phyloP scores from a whole-genome alignment of 2,797 vertebrate genomes.

The Eulemur rubriventer region DNA sequence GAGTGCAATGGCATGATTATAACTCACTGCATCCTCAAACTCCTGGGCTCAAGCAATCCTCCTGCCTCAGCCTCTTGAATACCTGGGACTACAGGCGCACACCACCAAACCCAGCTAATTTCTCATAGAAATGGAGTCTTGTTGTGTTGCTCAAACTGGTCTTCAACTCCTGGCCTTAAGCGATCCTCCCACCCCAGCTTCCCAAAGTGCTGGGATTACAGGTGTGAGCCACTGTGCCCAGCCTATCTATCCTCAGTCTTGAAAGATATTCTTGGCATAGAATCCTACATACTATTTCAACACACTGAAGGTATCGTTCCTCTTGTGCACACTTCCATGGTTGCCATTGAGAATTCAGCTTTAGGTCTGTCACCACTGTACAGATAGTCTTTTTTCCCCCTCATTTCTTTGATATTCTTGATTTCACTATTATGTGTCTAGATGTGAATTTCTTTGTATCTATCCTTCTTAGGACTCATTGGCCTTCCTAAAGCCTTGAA shows the following conservation, averaged over 20 bases:
- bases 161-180: neutral
- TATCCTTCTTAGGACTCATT: neutral
- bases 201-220: neutral
- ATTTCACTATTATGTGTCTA: neutral
- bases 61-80: neutral
- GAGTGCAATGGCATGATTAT: neutral
- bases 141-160: neutral
- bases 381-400: too few species aligned
- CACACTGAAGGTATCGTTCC: neutral
- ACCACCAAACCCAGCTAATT: neutral
- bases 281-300: neutral
- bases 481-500: neutral
- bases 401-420: too few species aligned
- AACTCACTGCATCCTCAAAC: neutral
- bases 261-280: neutral
- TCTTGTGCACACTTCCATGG: accelerated
- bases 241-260: neutral
- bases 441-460: neutral
- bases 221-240: neutral
- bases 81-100: neutral
- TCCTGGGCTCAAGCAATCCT: neutral
- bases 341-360: neutral
- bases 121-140: neutral
- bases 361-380: neutral
- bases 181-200: neutral